Base-by-base conservation (phyloP, 2,113 vertebrate species). In the Anarhynchus alexandrinus region DNA sequence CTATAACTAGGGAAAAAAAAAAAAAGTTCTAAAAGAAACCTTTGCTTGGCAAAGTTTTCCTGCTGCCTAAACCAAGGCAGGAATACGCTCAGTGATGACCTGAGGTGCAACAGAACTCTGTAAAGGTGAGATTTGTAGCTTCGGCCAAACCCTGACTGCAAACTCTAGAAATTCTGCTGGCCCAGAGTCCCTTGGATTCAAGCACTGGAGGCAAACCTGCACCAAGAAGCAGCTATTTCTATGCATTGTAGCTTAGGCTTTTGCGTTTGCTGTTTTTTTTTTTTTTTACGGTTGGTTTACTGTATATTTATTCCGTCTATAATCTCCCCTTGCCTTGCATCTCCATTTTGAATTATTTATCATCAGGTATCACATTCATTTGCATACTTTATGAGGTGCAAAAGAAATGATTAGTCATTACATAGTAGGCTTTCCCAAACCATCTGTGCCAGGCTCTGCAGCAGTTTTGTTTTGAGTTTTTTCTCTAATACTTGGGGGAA, bases 381-480 rank as follows among this genome's bases (percentile, higher is more conserved):
- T 97, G 96, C 95, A 96, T 94, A 93, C 84, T 91, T 97, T 25
- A 96, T 85, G 94, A 97, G 70, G 86, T 91, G 71, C 86, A 94
- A 93, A 96, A 38, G 34, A 97, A 94, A 80, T 91, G 82, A 95
- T 95, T 62, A 82, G 62, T 90, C 73, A 84, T 61, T 65, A 86
- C 42, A 38, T 76, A 77, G 76, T 38, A 88, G 74, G 45, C 42
- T 73, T 86, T 55, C 61, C 78, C 89, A 93, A 93, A 88, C 64
- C 93, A 94, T 70, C 86, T 91, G 78, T 82, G 93, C 78, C 2
- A 16, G 64, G n/a, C 73, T 91, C 72, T 61, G 70, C 81, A 79
- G 83, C 83, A 89, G n/a, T 67, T 83, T 76, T 55, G 30, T 5
- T 82, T 77, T 90, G 13, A 66, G 1, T 34, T 73, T 80, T 78